A percentile compares a stretch with the other conserved stretches of the same genome.
Evolutionary conservation across 2,113 vertebrate genomes (phyloP).

Genomic region (Cairina moschata): DNA sequence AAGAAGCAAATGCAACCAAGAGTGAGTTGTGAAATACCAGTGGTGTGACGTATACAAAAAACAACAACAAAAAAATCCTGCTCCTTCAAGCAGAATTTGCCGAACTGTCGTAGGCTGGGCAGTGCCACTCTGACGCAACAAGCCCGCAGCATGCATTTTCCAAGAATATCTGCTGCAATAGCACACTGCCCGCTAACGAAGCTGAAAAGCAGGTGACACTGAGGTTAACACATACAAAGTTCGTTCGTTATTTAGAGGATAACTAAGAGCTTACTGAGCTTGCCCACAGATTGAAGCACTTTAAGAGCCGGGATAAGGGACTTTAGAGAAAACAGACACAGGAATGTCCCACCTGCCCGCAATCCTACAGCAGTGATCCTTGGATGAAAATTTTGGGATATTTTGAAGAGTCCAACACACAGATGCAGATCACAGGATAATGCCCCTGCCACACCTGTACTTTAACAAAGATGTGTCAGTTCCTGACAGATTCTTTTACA

Average conservation of each 20-base stretch:
- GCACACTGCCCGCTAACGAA: not conserved
- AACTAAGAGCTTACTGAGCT: not conserved
- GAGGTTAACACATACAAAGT: not conserved
- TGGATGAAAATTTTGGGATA: not conserved
- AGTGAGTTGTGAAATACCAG: not conserved
- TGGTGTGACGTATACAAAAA: accelerated
- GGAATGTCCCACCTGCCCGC: not conserved
- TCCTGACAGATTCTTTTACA: not conserved
- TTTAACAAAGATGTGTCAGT: not conserved
- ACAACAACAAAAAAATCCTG: not conserved
- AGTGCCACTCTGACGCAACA: not conserved
- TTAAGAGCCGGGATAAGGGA: not conserved
- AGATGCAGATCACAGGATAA: not conserved
- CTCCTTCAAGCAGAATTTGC: too few relatives aligned
- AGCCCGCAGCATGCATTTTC: accelerated
- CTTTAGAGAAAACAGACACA: not conserved
- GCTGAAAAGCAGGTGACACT: not conserved
- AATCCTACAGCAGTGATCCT: not conserved
- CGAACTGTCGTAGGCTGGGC: not conserved
- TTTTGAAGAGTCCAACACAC: not conserved
- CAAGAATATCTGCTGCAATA: not conserved
- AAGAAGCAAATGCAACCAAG: not conserved
- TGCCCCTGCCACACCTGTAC: not conserved
- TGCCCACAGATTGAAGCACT: not conserved
- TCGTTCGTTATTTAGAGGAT: not conserved